Evolutionary conservation across 2,113 vertebrate species (phyloP).

Genomic region (Antennarius striatus): DNA sequence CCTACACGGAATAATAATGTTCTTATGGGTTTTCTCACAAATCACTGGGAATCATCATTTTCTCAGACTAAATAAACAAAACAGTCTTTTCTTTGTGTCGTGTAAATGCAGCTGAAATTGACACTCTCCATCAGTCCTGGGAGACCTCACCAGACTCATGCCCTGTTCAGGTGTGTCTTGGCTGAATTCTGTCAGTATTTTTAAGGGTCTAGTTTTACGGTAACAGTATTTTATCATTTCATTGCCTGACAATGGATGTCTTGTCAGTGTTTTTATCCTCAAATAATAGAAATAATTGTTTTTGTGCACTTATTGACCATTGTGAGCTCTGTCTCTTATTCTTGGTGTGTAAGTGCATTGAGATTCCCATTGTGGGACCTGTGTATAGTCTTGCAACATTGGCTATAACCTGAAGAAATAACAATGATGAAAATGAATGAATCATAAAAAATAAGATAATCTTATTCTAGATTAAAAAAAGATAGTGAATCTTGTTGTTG

Average conservation of each 20-base stretch:
- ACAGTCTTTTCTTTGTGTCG: not conserved
- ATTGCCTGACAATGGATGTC: constrained; percentile 91
- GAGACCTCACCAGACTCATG: constrained; percentile 67
- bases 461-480: constrained; percentile 86
- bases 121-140: not conserved
- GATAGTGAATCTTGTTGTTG: constrained; percentile 88
- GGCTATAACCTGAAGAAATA: constrained; percentile 83
- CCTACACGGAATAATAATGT: too few relatives aligned
- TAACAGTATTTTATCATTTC: constrained; percentile 90
- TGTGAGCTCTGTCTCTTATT: constrained; percentile 85
- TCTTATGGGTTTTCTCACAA: not conserved
- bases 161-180: constrained; percentile 84
- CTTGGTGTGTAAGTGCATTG: constrained; percentile 92
- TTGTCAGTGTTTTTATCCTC: constrained; percentile 87
- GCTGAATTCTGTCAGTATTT: constrained; percentile 78
- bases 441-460: constrained; percentile 74
- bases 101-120: constrained; percentile 36
- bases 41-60: not conserved
- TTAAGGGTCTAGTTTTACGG: constrained; percentile 89
- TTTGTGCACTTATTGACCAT: constrained; percentile 95
- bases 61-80: too few relatives aligned
- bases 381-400: constrained; percentile 91
- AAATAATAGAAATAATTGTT: constrained; percentile 82
- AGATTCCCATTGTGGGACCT: constrained; percentile 84
- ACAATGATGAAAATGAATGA: constrained; percentile 65